Evolutionary conservation across 2,888 invertebrate genomes (phyloP).

Genomic region (Epinotia bilunana): DNA sequence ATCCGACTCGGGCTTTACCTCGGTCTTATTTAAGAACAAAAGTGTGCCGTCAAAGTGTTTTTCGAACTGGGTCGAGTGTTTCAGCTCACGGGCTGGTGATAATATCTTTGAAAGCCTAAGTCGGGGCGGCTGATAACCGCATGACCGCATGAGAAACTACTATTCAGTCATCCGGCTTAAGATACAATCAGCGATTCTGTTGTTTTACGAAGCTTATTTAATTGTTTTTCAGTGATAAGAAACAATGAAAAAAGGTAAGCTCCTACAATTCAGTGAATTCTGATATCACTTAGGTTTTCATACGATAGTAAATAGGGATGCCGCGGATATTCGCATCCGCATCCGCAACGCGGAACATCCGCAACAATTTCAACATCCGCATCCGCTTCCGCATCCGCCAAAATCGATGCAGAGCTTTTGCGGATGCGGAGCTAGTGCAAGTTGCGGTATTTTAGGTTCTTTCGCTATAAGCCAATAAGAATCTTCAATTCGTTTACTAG

Average conservation of each 20-base stretch:
- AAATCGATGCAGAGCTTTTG: too few species aligned
- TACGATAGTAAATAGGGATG: too few species aligned
- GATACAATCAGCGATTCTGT: neutral
- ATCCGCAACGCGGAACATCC: too few species aligned
- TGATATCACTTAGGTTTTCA: neutral
- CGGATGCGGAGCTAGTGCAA: too few species aligned
- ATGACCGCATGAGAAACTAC: slow-evolving; percentile 17
- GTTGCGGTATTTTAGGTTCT: too few species aligned
- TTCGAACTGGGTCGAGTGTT: slow-evolving; percentile 44
- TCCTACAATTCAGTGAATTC: neutral
- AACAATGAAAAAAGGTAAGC: too few species aligned
- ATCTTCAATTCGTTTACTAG: too few species aligned
- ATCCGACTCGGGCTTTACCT: slow-evolving; percentile 38
- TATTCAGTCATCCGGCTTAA: slow-evolving; percentile 16
- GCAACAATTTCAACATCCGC: too few species aligned
- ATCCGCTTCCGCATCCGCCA: too few species aligned
- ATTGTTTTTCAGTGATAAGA: neutral
- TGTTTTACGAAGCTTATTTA: neutral
- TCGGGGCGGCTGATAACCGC: slow-evolving; percentile 21
- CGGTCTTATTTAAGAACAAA: slow-evolving; percentile 44
- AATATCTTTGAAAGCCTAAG: slow-evolving; percentile 42
- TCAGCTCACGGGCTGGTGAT: slow-evolving; percentile 41
- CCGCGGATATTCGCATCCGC: too few species aligned
- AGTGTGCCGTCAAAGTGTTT: slow-evolving; percentile 43
- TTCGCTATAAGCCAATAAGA: too few species aligned